phyloP scores from a whole-genome alignment of 2,113 vertebrate species.

The Serinus canaria region DNA sequence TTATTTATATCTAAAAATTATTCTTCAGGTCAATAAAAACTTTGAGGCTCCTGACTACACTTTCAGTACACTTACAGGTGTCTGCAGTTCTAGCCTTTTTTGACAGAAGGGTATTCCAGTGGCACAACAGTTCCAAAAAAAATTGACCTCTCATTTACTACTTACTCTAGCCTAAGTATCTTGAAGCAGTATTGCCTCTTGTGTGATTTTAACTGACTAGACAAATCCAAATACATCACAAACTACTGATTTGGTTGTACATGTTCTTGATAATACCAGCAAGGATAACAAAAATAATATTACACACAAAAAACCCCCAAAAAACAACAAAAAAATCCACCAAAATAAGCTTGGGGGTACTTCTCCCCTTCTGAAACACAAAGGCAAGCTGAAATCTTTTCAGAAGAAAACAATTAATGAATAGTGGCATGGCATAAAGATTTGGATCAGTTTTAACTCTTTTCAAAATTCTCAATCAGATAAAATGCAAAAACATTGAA shows the following conservation, averaged over 20 bases:
- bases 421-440: background rate
- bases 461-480: background rate
- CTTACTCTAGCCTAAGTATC: too few relatives aligned
- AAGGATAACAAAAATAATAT: background rate
- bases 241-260: background rate
- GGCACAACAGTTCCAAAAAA: background rate
- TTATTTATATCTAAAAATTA: background rate
- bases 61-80: background rate
- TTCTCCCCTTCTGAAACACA: background rate
- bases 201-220: background rate
- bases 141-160: background rate
- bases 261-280: background rate
- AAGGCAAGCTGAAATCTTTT: background rate
- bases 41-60: background rate
- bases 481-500: background rate
- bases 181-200: background rate
- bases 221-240: background rate
- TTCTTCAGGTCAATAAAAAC: background rate
- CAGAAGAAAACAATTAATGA: background rate
- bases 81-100: background rate
- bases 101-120: background rate
- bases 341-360: too few relatives aligned
- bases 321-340: background rate
- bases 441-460: background rate
- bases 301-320: too few relatives aligned